Evolutionary conservation across 2,888 invertebrate species (phyloP), one percentile per base, ranked within the genome.

Genomic region (Drosophila limbata): DNA sequence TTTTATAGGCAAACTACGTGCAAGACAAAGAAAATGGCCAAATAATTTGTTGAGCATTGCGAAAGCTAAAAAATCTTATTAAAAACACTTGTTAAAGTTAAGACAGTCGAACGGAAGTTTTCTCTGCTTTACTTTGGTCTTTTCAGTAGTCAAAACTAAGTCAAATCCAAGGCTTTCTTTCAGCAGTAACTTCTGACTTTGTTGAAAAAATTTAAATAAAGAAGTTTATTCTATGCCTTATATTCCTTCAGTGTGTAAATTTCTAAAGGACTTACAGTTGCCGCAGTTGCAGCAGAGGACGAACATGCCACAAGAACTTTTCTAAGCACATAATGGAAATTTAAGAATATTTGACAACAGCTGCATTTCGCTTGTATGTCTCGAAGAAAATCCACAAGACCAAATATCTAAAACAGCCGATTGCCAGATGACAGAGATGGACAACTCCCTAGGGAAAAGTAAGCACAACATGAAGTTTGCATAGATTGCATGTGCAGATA

Each of bases 1-100:
- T 69, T 69, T 69, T 66, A 69, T 66, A 51, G 57, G 15, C 40
- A 66, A 66, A 69, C 59, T 69, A 69, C 68, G 68, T 66, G 68
- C 66, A 21, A 67, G 53, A 50, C 48, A 39, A 64, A 39, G 47
- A 50, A 40, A 65, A 65, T 50, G 10, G 50, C 15, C 56, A 47
- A 56, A 47, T 45, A 48, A 62, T 39, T 47, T 61, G 37, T 60
- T 42, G 40, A 51, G 19, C 40, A 53, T 19, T 33, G 17, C n/a
- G 11, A 48, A 31, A 45, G 45, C 50, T 21, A 44, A 25, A 3
- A 44, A 21, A 44, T 25, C 21, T 21, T 44, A 21, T 13, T 33
- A 13, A 15, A 33, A 21, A n/a, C 31, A 17, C 25, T 25, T 42
- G 15, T 48, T 21, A 15, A 56, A 45, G 42, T 15, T 10, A 35